A percentile compares a stretch with the other conserved stretches of the same genome.
phyloP scores from a whole-genome alignment of 2,113 vertebrate genomes.

The Orthonyx spaldingii region DNA sequence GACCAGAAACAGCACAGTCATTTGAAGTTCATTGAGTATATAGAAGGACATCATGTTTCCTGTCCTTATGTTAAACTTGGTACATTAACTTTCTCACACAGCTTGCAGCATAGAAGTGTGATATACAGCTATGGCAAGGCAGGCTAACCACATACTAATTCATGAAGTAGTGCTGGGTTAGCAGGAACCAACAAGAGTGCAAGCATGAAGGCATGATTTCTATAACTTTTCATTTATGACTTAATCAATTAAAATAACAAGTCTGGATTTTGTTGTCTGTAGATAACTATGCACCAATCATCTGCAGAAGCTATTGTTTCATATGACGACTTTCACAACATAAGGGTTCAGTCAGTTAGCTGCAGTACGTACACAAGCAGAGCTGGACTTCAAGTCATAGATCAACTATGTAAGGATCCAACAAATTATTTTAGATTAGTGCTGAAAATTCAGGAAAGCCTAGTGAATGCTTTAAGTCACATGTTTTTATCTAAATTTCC shows the following conservation, averaged over 20 bases:
- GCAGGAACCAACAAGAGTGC: slow-evolving; percentile 39
- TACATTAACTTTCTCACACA: slow-evolving; percentile 63
- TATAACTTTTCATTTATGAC: slow-evolving; percentile 49
- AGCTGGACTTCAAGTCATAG: background rate
- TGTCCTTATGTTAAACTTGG: slow-evolving; percentile 67
- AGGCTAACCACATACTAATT: slow-evolving; percentile 60
- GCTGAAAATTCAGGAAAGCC: slow-evolving; percentile 7
- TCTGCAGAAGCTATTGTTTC: slow-evolving; percentile 31
- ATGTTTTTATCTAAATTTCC: slow-evolving; percentile 7
- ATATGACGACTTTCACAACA: background rate
- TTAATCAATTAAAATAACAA: slow-evolving; percentile 66
- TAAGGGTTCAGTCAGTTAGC: background rate
- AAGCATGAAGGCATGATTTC: slow-evolving; percentile 29
- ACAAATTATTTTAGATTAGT: background rate
- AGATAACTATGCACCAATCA: slow-evolving; percentile 19
- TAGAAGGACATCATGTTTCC: slow-evolving; percentile 49
- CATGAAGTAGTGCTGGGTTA: slow-evolving; percentile 68
- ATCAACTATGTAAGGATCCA: background rate
- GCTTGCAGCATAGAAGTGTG: slow-evolving; percentile 55
- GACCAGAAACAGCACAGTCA: slow-evolving; percentile 26
- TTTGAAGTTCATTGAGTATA: slow-evolving; percentile 68
- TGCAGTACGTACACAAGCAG: background rate
- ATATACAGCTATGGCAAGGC: slow-evolving; percentile 54
- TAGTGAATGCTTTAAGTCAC: background rate
- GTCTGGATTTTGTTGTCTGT: slow-evolving; percentile 36